Percentiles rank a stretch among this genome's conserved stretches.
Evolutionary conservation across 2,888 invertebrate species (phyloP).

Genomic region (Scaptomyza flava): DNA sequence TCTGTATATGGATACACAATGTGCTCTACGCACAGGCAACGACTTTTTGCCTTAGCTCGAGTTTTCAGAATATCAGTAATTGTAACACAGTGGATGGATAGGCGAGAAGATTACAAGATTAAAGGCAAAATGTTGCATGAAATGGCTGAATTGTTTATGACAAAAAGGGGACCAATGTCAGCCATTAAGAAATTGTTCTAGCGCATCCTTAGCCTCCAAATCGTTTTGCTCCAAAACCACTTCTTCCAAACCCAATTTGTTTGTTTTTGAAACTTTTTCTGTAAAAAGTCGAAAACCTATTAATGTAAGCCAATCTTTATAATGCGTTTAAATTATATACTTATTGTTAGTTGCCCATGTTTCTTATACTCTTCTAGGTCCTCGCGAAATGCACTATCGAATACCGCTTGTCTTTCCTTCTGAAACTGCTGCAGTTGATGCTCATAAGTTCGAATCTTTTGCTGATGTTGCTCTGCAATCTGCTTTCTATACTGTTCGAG

Average conservation of each 20-base stretch:
- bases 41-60: too few relatives aligned
- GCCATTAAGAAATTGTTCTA: conserved; percentile 87
- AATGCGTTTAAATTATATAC: not conserved
- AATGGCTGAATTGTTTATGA: conserved; percentile 49
- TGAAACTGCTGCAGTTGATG: conserved; percentile 85
- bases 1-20: too few relatives aligned
- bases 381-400: conserved; percentile 89
- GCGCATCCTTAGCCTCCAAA: conserved; percentile 86
- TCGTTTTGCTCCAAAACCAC: conserved; percentile 87
- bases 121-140: conserved; percentile 34
- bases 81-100: too few relatives aligned
- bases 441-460: conserved; percentile 86
- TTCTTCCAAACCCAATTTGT: conserved; percentile 87
- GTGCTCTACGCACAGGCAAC: too few relatives aligned
- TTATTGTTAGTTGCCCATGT: conserved; percentile 87
- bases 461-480: conserved; percentile 86
- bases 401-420: conserved; percentile 88
- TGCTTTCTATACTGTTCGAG: conserved; percentile 85
- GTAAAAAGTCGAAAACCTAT: not conserved
- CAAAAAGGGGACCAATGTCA: conserved; percentile 55
- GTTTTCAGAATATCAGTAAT: too few relatives aligned
- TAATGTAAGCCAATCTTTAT: not conserved
- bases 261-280: conserved; percentile 72
- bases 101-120: too few relatives aligned
- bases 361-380: conserved; percentile 88